Percentiles rank a stretch among this genome's conserved stretches.
These are phyloP conservation scores for Macaca nemestrina DNA, from an alignment of 2,113 vertebrate species.

Conservation along the genomic window DNA sequence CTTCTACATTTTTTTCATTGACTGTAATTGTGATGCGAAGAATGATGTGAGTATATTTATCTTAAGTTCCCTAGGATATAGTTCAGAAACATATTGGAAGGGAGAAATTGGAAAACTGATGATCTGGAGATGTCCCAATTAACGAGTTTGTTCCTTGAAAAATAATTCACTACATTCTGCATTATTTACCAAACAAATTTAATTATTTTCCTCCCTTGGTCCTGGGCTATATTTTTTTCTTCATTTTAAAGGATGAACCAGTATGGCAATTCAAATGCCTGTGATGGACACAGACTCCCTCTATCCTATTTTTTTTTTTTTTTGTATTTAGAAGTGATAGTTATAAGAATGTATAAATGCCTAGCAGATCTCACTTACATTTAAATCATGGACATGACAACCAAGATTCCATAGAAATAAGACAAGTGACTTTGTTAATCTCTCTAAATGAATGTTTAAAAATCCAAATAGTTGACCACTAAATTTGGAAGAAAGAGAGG, in stretches of 20 bases:
- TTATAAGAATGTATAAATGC: neutral
- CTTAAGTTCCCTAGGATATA: neutral
- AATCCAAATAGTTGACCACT: neutral
- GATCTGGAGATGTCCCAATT: neutral
- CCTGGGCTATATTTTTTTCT: neutral
- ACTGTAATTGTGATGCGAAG: neutral
- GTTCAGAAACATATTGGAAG: neutral
- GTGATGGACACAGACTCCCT: neutral
- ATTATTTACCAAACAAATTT: neutral
- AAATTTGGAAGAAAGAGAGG: neutral
- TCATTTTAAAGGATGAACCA: neutral
- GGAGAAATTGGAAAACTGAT: neutral
- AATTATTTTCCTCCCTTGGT: neutral
- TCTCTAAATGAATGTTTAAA: neutral
- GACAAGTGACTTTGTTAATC: neutral
- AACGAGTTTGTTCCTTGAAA: neutral
- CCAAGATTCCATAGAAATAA: constrained; percentile 28
- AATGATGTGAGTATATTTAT: neutral
- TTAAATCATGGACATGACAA: neutral
- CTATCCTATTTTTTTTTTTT: neutral
- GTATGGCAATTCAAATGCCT: neutral
- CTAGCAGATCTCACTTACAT: neutral
- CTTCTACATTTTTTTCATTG: neutral
- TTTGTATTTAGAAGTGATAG: neutral
- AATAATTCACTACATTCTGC: neutral